These are phyloP conservation scores for Brotula barbata DNA, from an alignment of 2,797 vertebrate species.

Conservation along the genomic window DNA sequence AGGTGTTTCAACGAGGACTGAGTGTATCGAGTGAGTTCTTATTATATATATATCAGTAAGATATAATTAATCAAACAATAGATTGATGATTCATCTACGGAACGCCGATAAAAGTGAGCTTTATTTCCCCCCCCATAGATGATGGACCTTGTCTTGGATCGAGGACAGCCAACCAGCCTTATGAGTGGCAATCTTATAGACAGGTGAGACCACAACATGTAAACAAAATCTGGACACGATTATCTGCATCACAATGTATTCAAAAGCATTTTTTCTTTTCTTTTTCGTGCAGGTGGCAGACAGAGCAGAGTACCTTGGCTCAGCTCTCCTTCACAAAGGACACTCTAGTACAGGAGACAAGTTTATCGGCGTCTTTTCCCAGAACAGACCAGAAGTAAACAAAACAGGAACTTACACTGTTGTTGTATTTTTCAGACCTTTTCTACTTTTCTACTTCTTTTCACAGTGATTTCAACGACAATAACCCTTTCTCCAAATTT, in stretches of 20 bases:
- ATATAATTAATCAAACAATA: not conserved
- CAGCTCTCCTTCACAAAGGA: conserved; percentile 89
- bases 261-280: not conserved
- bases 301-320: conserved; percentile 84
- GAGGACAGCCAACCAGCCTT: conserved; percentile 92
- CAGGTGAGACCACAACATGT: conserved; percentile 78
- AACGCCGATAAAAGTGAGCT: not conserved
- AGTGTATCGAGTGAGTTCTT: conserved; percentile 87
- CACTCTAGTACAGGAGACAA: conserved; percentile 82
- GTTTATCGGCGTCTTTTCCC: conserved; percentile 90
- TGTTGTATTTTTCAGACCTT: too few species aligned
- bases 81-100: too few species aligned
- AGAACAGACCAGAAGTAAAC: conserved; percentile 95
- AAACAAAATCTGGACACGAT: too few species aligned
- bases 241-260: not conserved
- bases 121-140: conserved; percentile 71
- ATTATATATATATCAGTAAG: not conserved
- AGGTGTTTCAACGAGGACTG: conserved; percentile 87
- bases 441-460: too few species aligned
- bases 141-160: conserved; percentile 93
- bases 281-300: conserved; percentile 80
- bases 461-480: too few species aligned
- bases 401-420: too few species aligned
- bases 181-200: conserved; percentile 92
- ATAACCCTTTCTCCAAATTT: too few species aligned